Base-by-base conservation (phyloP, 2,888 invertebrate genomes). In the Heliothis peltigera region DNA sequence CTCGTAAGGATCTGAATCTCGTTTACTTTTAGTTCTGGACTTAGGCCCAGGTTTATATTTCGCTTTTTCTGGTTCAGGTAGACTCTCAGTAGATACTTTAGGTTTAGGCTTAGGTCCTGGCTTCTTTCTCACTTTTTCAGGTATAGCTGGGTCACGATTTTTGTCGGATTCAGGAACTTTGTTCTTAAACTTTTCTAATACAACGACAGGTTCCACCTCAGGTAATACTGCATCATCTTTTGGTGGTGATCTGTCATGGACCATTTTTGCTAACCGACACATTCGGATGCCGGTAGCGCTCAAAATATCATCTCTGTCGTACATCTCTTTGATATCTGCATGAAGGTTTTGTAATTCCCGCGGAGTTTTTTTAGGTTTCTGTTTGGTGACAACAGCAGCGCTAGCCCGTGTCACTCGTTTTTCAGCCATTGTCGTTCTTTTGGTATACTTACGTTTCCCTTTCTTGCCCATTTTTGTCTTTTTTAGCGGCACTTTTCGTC, bases 311-410 rank as follows among this genome's bases (percentile, higher is more conserved):
- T 96, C 95, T 73, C 95, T 95, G 58, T 96, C 96, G 81, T 96
- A 96, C 96, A 97, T 97, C 81, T 97, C 97, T 77, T 96, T 95
- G 46, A 97, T 96, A 76, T 97, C 97, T 70, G 96, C 96, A 75
- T 97, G 97, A 1, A 97, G 90, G 85, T 95, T 94, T 79, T 96
- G 95, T 52, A 97, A 84, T 80, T 97, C 97, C 69, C 90, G 88
- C 56, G 86, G 86, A 42, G 77, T 82, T 75, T 90, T 91, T 76
- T 92, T 88, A 61, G 75, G 22, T 51, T 73, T 78, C 17, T 64
- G 70, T 73, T 83, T 82, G 6, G 67, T 66, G 25, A 62, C 56
- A 2, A 59, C 46, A 0, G 69, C 68, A 44, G 78, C 76, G 57
- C 79, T 84, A 7, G 88, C 84, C 35, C 87, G 81, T 68, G 84